Evolutionary conservation across 2,797 vertebrate genomes (phyloP).

Genomic region (Alauda arvensis): DNA sequence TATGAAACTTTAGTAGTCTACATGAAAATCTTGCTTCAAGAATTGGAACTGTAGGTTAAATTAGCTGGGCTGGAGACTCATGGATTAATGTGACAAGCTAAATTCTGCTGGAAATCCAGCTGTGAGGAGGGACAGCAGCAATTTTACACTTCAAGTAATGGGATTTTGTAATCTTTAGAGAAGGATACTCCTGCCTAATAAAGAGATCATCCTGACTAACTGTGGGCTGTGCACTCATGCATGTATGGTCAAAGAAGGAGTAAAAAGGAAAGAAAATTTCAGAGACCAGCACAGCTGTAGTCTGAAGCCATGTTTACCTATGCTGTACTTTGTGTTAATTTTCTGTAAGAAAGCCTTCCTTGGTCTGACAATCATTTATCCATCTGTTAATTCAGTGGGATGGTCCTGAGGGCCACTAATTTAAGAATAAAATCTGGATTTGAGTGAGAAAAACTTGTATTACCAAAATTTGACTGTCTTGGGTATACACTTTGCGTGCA

Average conservation of each 20-base stretch:
- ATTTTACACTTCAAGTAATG: not conserved
- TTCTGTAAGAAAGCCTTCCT: not conserved
- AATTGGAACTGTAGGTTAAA: conserved; percentile 23
- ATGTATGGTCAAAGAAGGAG: not conserved
- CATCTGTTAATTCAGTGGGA: not conserved
- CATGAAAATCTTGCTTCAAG: conserved; percentile 1
- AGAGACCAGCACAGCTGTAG: not conserved
- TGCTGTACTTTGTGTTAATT: not conserved
- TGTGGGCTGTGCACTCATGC: not conserved
- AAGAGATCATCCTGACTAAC: not conserved
- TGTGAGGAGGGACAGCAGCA: not conserved
- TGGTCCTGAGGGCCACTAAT: not conserved
- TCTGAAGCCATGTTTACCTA: not conserved
- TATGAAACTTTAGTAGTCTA: conserved; percentile 2
- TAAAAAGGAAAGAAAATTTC: not conserved
- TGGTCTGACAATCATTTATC: not conserved
- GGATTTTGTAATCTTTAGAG: not conserved
- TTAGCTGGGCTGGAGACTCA: not conserved
- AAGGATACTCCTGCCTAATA: not conserved
- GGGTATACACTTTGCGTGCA: not conserved
- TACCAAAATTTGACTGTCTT: not conserved
- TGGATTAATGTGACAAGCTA: not conserved
- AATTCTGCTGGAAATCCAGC: not conserved
- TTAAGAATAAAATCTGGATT: not conserved
- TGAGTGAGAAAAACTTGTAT: not conserved